These are phyloP conservation scores for Phrynocephalus vlangalii DNA, from an alignment of 2,797 vertebrate species.

Conservation along the genomic window DNA sequence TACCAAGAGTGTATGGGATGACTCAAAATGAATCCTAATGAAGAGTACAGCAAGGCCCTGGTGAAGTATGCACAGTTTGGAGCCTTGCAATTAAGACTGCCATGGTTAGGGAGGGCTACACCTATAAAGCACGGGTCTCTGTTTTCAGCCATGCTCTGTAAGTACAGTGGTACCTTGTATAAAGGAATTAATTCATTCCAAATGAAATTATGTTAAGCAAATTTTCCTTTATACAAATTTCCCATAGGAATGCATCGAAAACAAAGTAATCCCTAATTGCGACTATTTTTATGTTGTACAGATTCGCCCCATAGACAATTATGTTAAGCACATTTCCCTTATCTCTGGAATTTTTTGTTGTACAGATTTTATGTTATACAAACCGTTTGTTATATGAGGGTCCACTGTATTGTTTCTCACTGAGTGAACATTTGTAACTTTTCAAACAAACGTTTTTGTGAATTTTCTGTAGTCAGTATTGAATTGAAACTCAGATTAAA, in stretches of 20 bases:
- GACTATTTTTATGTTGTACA: no score
- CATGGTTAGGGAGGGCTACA: background rate
- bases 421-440: constrained; percentile 7
- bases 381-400: no score
- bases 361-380: no score
- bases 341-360: no score
- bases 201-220: no score
- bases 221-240: no score
- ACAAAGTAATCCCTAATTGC: no score
- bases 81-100: background rate
- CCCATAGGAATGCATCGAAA: no score
- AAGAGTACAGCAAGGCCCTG: constrained; percentile 1
- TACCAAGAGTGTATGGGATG: background rate
- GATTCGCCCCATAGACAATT: no score
- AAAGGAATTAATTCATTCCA: no score
- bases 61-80: background rate
- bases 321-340: no score
- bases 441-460: background rate
- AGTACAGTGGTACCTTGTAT: background rate
- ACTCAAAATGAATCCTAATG: constrained; percentile 25
- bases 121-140: background rate
- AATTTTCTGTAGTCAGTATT: background rate
- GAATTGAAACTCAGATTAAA: background rate
- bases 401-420: background rate
- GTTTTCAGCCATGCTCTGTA: constrained; percentile 10